These are phyloP conservation scores for Seira ritae DNA, from an alignment of 2,888 invertebrate species.

Conservation along the genomic window DNA sequence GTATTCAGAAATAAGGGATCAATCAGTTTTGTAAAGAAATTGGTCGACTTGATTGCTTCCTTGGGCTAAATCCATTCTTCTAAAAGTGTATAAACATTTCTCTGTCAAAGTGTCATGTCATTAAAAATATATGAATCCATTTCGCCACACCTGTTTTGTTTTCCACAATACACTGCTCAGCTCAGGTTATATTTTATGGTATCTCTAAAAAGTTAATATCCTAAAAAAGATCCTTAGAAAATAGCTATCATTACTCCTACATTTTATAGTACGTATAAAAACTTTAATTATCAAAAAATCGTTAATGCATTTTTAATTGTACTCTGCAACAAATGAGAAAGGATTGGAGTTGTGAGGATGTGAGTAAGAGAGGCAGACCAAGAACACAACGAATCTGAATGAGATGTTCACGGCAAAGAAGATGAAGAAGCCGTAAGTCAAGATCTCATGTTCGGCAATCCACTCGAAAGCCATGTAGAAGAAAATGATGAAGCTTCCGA, in stretches of 20 bases:
- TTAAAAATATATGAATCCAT: neutral
- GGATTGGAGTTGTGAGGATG: constrained; percentile 56
- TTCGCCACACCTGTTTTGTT: too few relatives aligned
- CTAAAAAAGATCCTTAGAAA: too few relatives aligned
- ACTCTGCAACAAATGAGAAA: constrained; percentile 67
- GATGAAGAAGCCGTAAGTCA: constrained; percentile 67
- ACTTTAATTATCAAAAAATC: neutral
- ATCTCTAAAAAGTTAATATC: too few relatives aligned
- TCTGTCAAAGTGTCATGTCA: too few relatives aligned
- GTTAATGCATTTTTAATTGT: constrained; percentile 34
- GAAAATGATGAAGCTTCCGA: constrained; percentile 60
- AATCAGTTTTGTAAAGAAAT: too few relatives aligned
- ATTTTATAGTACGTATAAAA: neutral
- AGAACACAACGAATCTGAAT: constrained; percentile 61
- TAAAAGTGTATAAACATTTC: too few relatives aligned
- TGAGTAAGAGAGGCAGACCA: constrained; percentile 61
- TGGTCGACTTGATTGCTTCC: too few relatives aligned
- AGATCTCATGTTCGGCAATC: constrained; percentile 65
- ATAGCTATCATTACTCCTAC: neutral
- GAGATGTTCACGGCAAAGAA: constrained; percentile 67
- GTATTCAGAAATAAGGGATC: too few relatives aligned
- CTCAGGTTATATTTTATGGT: too few relatives aligned
- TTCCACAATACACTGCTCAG: neutral
- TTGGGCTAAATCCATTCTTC: too few relatives aligned
- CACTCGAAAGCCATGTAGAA: constrained; percentile 64